Percentiles rank a stretch among this genome's conserved stretches.
These are phyloP conservation scores for Neopipo cinnamomea DNA, from an alignment of 2,113 vertebrate genomes.

Conservation along the genomic window DNA sequence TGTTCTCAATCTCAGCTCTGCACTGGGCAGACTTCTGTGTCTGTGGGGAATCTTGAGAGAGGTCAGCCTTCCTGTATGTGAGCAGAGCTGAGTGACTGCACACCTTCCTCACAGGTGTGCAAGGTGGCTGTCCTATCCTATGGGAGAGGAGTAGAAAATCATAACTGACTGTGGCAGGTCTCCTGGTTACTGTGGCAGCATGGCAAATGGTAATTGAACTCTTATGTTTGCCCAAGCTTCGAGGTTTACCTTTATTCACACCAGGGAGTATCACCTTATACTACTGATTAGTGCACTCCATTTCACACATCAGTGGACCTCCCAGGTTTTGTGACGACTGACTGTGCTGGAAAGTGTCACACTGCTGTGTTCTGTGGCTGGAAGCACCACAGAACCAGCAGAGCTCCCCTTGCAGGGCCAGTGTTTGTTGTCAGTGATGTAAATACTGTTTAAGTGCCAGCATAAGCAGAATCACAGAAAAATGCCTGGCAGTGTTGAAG, in stretches of 20 bases:
- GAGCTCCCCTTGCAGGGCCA: not conserved
- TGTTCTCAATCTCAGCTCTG: not conserved
- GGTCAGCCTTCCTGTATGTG: not conserved
- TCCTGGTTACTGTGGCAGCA: not conserved
- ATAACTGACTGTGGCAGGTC: rapidly evolving
- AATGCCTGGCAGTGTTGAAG: not conserved
- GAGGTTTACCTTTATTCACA: not conserved
- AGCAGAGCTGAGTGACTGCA: not conserved
- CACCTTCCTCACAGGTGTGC: not conserved
- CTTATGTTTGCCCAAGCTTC: not conserved
- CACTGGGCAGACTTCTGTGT: not conserved
- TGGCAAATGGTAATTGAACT: not conserved
- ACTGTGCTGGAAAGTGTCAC: not conserved
- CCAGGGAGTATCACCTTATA: not conserved
- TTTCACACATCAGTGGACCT: not conserved
- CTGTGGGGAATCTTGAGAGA: not conserved
- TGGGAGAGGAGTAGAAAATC: not conserved
- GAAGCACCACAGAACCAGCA: not conserved
- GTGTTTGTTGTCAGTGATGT: not conserved
- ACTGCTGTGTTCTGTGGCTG: not conserved
- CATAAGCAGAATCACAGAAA: not conserved
- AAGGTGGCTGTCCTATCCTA: not conserved
- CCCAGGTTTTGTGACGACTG: not conserved
- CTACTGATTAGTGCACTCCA: not conserved
- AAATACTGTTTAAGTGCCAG: not conserved